phyloP scores from a whole-genome alignment of 1,140 invertebrate species.

The Ctenoplectra terminalis region DNA sequence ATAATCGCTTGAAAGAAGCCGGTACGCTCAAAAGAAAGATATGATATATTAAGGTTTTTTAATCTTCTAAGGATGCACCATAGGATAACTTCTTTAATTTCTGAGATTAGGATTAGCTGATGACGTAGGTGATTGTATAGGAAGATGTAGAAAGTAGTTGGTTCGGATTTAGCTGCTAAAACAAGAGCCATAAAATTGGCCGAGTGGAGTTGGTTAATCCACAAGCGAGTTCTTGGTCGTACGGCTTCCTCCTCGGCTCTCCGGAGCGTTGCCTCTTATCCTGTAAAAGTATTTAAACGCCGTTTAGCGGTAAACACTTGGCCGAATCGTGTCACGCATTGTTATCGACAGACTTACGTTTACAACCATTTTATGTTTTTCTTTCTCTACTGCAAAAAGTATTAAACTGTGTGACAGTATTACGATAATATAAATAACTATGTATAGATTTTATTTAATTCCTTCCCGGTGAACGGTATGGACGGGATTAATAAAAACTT shows the following conservation, averaged over 20 bases:
- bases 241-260: slow-evolving; percentile 13
- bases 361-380: background rate
- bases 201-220: background rate
- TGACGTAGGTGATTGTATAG: background rate
- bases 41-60: background rate
- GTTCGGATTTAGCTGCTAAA: background rate
- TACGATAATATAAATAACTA: background rate
- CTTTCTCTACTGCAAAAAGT: background rate
- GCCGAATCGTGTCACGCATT: background rate
- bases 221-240: background rate
- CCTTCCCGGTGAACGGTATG: background rate
- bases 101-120: background rate
- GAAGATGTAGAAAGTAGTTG: background rate
- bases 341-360: background rate
- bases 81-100: background rate
- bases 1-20: background rate
- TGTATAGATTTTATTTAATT: background rate
- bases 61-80: background rate
- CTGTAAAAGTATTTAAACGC: slow-evolving; percentile 36
- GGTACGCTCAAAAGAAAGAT: background rate
- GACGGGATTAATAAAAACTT: background rate
- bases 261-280: background rate
- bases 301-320: slow-evolving; percentile 18
- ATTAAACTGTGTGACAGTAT: background rate
- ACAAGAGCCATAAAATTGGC: background rate